These are phyloP conservation scores for Panagrolaimus sp. DNA, from an alignment of 1,140 invertebrate species.

Conservation along the genomic window DNA sequence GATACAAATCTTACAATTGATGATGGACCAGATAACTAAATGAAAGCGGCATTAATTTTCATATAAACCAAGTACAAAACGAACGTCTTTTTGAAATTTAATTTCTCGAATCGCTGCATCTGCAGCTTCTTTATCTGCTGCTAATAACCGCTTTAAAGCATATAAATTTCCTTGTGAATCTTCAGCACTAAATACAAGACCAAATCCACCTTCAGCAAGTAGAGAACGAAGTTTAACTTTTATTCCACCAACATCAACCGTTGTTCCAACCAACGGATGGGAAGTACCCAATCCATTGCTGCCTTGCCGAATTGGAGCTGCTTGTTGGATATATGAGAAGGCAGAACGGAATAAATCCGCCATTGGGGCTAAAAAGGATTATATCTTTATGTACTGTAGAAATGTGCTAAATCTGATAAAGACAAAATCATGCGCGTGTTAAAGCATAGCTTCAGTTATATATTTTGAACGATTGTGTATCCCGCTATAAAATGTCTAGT, in stretches of 20 bases:
- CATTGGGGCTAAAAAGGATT: not conserved
- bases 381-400: no score
- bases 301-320: constrained; percentile 22
- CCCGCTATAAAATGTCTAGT: no score
- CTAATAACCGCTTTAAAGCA: constrained; percentile 52
- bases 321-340: constrained; percentile 29
- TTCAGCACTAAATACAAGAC: constrained; percentile 53
- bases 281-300: constrained; percentile 18
- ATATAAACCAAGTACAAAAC: not conserved
- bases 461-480: no score
- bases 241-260: constrained; percentile 39
- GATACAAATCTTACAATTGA: constrained; percentile 42
- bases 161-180: constrained; percentile 49
- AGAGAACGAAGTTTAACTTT: constrained; percentile 35
- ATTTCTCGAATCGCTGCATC: constrained; percentile 51
- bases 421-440: no score
- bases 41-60: not conserved
- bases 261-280: constrained; percentile 45
- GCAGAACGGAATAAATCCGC: constrained; percentile 31
- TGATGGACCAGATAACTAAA: constrained; percentile 54
- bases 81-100: constrained; percentile 45
- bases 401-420: no score
- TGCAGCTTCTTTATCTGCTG: constrained; percentile 40
- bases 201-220: constrained; percentile 54
- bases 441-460: no score